Conservation (phyloP, 2,888 invertebrate genomes). For the Deilephila porcellus region DNA sequence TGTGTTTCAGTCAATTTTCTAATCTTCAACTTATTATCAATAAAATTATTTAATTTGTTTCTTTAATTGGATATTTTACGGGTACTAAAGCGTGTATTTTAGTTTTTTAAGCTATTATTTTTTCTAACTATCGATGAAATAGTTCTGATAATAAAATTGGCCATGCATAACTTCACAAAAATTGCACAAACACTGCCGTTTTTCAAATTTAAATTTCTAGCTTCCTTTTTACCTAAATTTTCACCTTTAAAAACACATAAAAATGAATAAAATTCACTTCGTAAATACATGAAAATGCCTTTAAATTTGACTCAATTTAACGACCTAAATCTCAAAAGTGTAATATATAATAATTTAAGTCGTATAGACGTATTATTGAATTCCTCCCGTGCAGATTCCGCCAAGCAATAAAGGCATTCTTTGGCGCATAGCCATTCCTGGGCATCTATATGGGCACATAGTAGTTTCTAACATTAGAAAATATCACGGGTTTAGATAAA, state of each 20-base stretch:
- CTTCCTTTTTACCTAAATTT: too few relatives aligned
- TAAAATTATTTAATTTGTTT: too few relatives aligned
- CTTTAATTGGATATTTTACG: too few relatives aligned
- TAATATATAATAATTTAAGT: conserved; percentile 56
- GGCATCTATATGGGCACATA: conserved; percentile 39
- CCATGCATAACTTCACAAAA: too few relatives aligned
- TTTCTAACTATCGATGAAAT: too few relatives aligned
- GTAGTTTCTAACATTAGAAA: conserved; percentile 14
- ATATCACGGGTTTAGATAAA: conserved; percentile 20
- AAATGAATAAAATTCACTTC: not conserved
- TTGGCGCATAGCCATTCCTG: conserved; percentile 64
- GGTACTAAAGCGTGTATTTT: too few relatives aligned
- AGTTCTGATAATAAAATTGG: too few relatives aligned
- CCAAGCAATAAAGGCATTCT: conserved; percentile 76
- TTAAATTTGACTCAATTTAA: not conserved
- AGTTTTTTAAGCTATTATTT: too few relatives aligned
- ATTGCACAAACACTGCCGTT: too few relatives aligned
- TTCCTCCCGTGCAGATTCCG: conserved; percentile 61
- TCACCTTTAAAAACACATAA: not conserved
- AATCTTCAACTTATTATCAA: too few relatives aligned
- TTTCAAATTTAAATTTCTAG: too few relatives aligned
- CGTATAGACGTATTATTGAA: conserved; percentile 68
- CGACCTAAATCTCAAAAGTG: not conserved
- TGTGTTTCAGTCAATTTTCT: too few relatives aligned
- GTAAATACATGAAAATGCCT: not conserved